Base-by-base conservation (phyloP, 2,113 vertebrate genomes). In the Nymphicus hollandicus region DNA sequence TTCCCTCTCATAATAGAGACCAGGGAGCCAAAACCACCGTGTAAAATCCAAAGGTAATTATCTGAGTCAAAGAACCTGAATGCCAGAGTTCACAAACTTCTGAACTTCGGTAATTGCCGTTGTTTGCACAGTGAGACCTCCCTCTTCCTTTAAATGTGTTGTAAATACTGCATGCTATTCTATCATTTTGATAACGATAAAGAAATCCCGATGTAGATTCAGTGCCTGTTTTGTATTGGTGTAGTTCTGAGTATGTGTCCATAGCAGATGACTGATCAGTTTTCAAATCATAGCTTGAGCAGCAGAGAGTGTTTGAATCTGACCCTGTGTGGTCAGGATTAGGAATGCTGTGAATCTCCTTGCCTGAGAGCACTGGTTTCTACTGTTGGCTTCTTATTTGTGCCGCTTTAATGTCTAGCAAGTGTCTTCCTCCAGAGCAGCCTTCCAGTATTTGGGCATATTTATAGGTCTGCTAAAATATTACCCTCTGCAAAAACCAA, bases 21-120 rank as follows among this genome's bases (percentile, higher is more conserved):
- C 58, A 46, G 81, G 91, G 87, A 97, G 92, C 95, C 84, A 96
- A 97, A 96, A 97, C 74, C 88, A 89, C 91, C 4, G 1, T 96
- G 86, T 81, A 93, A 95, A 97, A 96, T 97, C 90, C 93, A 85
- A 81, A 96, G 91, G 96, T 96, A 97, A 96, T 97, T 97, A 96
- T 96, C 77, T 88, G 81, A 96, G 86, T 96, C 84, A 93, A 91
- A 93, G 89, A 96, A 91, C 85, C 63, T 85, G 82, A 96, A 96
- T 94, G 73, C 56, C 70, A 65, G 81, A 90, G 94, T 94, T 96
- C 89, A 91, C 82, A 96, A 91, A 96, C 86, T 96, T 85, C 70
- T 88, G 83, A 95, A 95, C 91, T 89, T 86, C 69, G 66, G 66
- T 86, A 88, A 89, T 89, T 84, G 73, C 28, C 8, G 4, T 41